Percentiles rank a stretch among this genome's conserved stretches.
phyloP scores from a whole-genome alignment of 2,797 vertebrate genomes.

The Thamnophis elegans region DNA sequence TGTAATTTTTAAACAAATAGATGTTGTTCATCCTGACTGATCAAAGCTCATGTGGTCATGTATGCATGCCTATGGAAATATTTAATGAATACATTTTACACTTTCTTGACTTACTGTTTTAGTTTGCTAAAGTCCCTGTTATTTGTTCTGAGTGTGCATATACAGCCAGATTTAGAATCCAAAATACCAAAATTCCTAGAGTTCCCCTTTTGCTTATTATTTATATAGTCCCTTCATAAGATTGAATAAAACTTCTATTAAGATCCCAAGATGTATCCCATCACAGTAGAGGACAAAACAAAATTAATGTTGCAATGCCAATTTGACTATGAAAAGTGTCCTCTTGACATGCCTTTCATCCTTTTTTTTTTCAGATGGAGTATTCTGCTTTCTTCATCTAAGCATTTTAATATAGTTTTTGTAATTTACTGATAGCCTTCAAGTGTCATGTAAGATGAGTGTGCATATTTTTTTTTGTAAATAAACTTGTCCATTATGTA shows the following conservation, averaged over 20 bases:
- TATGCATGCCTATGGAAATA: slow-evolving; percentile 1
- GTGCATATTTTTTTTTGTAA: not conserved
- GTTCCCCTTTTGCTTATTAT: not conserved
- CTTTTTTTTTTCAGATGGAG: not conserved
- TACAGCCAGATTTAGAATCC: not conserved
- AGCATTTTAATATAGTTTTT: not conserved
- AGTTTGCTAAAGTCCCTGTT: not conserved
- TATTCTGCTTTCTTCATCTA: not conserved
- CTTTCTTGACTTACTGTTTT: not conserved
- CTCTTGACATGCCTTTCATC: not conserved
- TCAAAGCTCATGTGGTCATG: slow-evolving; percentile 17
- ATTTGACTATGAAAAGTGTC: not conserved
- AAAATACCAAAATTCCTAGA: not conserved
- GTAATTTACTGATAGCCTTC: not conserved
- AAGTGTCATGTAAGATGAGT: not conserved
- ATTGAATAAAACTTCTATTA: not conserved
- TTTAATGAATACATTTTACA: not conserved
- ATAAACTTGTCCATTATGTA: not conserved
- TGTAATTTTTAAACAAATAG: not conserved
- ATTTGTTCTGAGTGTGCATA: not conserved
- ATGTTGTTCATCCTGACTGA: slow-evolving; percentile 35
- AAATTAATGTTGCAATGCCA: not conserved
- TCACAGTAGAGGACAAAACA: not conserved
- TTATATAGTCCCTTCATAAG: not conserved
- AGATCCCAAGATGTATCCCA: not conserved